Base-by-base conservation (phyloP, 1,140 invertebrate genomes). In the Trichonephila clavipes region DNA sequence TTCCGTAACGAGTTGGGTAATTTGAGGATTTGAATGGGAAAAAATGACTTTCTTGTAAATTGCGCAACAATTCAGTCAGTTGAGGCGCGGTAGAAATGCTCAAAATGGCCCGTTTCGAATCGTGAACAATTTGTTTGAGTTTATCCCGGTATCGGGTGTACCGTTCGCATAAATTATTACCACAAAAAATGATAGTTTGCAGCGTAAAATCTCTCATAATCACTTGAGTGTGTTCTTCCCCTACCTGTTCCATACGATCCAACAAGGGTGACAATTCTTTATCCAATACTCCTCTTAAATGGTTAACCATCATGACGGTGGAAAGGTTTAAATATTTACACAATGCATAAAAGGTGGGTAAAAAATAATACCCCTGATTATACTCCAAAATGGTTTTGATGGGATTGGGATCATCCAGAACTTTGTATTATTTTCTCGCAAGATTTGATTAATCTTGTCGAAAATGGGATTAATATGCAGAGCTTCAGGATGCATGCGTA, bases 351-450 rank as follows among this genome's bases (percentile, higher is more conserved):
- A 92, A 92, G 0, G 82, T 81, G 16, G 90, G 90, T 72, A 92
- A 69, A 92, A 92, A 92, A 86, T 92, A 92, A 28, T 92, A 92
- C 0, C 90, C 81, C 7, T 85, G 18, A 59, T 92, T 59, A 44
- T 85, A 92, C 18, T 85, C n/a, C 21, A 92, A 7, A 18, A 92
- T 85, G 6, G 90, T 92, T 69, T 86, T 85, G 6, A 86, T 16
- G 10, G 90, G 90, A 34, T 92, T 85, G 6, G 61, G 62, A 24
- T 92, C 90, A 34, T 61, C 10, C 14, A 44, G 2, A 92, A 69
- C 21, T 12, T 85, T 1, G 61, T 8, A 85, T 66, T 92, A 18
- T 85, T 34, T n/a, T n/a, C 59, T 18, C 24, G 51, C 4, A 92
- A 58, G 2, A 34, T 8, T 19, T 83, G 72, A 64, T 90, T 81